Base-by-base conservation (phyloP, 2,888 invertebrate species). In the Platycnemis pennipes region DNA sequence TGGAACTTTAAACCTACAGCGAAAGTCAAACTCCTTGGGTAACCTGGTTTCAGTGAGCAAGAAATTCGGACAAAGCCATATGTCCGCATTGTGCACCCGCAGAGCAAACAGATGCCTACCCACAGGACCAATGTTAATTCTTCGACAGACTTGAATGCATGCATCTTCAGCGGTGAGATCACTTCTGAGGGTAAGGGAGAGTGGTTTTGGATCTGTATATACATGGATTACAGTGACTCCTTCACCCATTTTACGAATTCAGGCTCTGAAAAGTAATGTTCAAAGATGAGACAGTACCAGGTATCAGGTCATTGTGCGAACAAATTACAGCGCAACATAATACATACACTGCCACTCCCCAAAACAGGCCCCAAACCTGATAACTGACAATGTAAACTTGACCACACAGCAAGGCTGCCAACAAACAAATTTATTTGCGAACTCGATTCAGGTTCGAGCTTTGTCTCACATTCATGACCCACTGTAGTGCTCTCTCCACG, bases 91-190 rank as follows among this genome's bases (percentile, higher is more conserved):
- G 95, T 97, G 97, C 95, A 98, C 97, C 95, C 98, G 97, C 88
- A 99, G 96, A 31, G 98, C 98, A 97, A 99, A 99, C 94, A 99
- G 96, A 95, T 98, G 98, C 95, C 98, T 97, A 86, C 98, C 98
- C 53, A 98, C 97, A 8, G 98, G 98, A 94, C 98, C 97, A 96
- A 99, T 98, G 22, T 97, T 97, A 95, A 98, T 97, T 95, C 97
- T 97, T 96, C 98, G 98, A 96, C 98, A 98, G 95, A 98, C 96
- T 96, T 97, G 96, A 95, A 97, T 97, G 95, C 98, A 98, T 77
- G 98, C 97, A 95, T 98, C 98, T 96, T 98, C 98, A 49, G 97
- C 97, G 69, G 97, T 96, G 96, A 97, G 96, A 26, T 63, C 89
- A n/a, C 31, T 87, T 44, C 85, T 86, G n/a, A 94, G 86, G 19